Evolutionary conservation across 2,113 vertebrate species (phyloP).

Genomic region (Nansenia antarctica): DNA sequence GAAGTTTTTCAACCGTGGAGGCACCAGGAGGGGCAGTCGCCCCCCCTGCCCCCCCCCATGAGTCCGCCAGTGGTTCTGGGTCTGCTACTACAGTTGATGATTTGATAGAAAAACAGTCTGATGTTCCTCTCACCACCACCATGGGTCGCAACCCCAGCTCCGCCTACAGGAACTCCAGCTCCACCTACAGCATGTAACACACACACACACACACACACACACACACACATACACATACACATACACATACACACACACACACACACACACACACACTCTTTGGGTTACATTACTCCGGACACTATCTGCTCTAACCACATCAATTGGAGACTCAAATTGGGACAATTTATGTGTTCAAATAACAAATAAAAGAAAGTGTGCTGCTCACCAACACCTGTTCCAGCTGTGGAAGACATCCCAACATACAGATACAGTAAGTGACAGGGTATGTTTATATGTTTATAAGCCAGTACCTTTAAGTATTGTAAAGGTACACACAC

Average conservation of each 20-base stretch:
- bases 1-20: no score
- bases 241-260: neutral
- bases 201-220: no score
- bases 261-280: no score
- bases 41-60: no score
- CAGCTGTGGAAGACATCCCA: conserved; percentile 50
- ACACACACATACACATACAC: neutral
- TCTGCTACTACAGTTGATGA: neutral
- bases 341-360: neutral
- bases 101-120: neutral
- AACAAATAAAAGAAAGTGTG: neutral
- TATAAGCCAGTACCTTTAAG: no score
- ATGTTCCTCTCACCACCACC: conserved; percentile 36
- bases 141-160: conserved; percentile 36
- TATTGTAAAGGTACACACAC: no score
- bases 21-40: no score
- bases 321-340: no score
- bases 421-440: neutral
- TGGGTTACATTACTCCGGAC: neutral
- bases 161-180: conserved; percentile 39
- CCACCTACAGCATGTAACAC: no score
- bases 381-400: conserved; percentile 64
- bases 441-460: neutral
- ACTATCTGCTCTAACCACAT: no score
- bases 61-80: no score